Base-by-base conservation (phyloP, 2,888 invertebrate species). In the Drosophila neotestacea region DNA sequence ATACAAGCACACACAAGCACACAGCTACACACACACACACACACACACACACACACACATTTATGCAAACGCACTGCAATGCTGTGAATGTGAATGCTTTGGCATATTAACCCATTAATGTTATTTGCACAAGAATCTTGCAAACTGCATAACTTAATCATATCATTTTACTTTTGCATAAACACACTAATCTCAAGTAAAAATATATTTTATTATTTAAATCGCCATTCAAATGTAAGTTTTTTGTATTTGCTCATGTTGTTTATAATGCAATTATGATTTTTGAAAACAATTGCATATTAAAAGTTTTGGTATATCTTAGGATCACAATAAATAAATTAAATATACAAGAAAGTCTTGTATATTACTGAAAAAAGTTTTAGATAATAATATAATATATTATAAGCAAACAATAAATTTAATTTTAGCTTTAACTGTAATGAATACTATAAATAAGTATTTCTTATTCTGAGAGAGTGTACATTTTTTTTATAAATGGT, bases 31-130 rank as follows among this genome's bases (percentile, higher is more conserved):
- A 50, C 27, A 60, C 44, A 4, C 28, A 27, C 30, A 52, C 11
- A n/a, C 4, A 39, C n/a, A 32, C 10, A 32, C 11, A 58, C 34
- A 46, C 27, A 60, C 44, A 6, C 27, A 27, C 7, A 52, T 5
- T 9, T 10, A 52, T 11, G 16, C 11, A 42, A 9, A 41, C 41
- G 30, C 47, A 59, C 47, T 48, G 30, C 38, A 36, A 46, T 59
- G 32, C 39, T 34, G 32, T 34, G 22, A 4, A 39, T 13, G 38
- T 39, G 13, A 30, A 47, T 22, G 30, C 39, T 55, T 51, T 48
- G 39, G 48, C 42, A 60, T 30, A 73, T 82, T 80, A 70, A 79
- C 81, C 79, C 77, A 76, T 66, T 77, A 55, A 39, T 46, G 38
- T 48, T 46, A 27, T 34, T 28, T 52, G 41, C 39, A 41, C 51